Percentiles rank a stretch among this genome's conserved stretches.
Conservation (phyloP, 2,113 vertebrate genomes). For the Microtus oregoni region DNA sequence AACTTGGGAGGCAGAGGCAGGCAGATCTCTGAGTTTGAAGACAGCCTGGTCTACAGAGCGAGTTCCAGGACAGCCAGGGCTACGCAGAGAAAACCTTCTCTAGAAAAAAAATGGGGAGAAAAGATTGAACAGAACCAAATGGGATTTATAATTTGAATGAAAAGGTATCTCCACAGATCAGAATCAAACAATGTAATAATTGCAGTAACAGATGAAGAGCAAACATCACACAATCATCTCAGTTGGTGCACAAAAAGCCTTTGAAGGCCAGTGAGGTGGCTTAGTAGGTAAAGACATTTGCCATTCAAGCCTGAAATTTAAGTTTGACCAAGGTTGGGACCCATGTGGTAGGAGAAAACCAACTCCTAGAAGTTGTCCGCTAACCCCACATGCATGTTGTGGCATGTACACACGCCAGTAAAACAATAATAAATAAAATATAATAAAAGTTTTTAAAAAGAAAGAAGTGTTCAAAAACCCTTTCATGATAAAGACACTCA, state of each 20-base stretch:
- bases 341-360: not conserved
- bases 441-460: not conserved
- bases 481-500: not conserved
- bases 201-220: not conserved
- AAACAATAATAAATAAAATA: not conserved
- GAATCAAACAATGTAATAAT: not conserved
- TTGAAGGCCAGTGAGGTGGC: not conserved
- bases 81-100: not conserved
- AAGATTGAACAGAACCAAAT: not conserved
- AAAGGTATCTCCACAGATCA: not conserved
- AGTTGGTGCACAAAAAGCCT: not conserved
- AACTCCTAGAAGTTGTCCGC: not conserved
- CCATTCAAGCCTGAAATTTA: not conserved
- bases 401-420: not conserved
- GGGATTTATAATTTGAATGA: not conserved
- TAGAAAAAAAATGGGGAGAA: not conserved
- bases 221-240: not conserved
- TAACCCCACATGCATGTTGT: not conserved
- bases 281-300: not conserved
- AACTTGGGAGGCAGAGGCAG: not conserved
- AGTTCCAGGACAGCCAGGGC: too few relatives aligned
- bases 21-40: too few relatives aligned
- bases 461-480: not conserved
- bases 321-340: not conserved
- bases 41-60: too few relatives aligned